These are phyloP conservation scores for Pygoscelis adeliae DNA, from an alignment of 2,113 vertebrate species.

Conservation along the genomic window DNA sequence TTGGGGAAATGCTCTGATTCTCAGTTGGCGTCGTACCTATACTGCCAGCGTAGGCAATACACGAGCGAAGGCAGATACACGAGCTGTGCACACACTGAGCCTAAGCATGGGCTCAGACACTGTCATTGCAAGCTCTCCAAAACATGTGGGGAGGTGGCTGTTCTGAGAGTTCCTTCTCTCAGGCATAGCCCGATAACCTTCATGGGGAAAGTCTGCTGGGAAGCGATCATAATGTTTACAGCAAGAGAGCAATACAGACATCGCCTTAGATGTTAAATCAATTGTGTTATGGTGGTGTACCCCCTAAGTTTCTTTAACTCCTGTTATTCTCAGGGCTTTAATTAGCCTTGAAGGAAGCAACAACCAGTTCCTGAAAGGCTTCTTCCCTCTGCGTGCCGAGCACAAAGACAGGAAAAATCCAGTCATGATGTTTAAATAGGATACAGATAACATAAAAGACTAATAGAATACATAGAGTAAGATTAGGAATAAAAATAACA, in stretches of 20 bases:
- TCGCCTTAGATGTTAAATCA: neutral
- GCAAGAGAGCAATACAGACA: neutral
- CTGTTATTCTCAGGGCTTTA: neutral
- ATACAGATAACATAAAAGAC: neutral
- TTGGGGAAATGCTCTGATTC: neutral
- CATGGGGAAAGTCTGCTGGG: neutral
- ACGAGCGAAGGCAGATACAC: accelerated
- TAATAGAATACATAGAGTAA: neutral
- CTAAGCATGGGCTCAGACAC: neutral
- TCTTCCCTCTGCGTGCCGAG: neutral
- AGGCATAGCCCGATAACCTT: accelerated
- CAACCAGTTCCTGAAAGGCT: neutral
- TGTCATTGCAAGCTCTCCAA: neutral
- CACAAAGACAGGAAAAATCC: neutral
- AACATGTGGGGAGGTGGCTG: neutral
- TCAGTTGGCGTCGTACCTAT: accelerated
- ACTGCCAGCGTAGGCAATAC: neutral
- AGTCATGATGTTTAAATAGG: neutral
- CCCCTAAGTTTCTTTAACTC: neutral
- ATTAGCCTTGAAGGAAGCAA: neutral
- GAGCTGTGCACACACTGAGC: neutral
- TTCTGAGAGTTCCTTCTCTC: neutral
- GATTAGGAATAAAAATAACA: neutral
- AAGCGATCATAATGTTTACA: neutral
- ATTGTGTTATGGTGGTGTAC: neutral